phyloP scores from a whole-genome alignment of 2,888 invertebrate genomes.

The Aleiodes testaceus region DNA sequence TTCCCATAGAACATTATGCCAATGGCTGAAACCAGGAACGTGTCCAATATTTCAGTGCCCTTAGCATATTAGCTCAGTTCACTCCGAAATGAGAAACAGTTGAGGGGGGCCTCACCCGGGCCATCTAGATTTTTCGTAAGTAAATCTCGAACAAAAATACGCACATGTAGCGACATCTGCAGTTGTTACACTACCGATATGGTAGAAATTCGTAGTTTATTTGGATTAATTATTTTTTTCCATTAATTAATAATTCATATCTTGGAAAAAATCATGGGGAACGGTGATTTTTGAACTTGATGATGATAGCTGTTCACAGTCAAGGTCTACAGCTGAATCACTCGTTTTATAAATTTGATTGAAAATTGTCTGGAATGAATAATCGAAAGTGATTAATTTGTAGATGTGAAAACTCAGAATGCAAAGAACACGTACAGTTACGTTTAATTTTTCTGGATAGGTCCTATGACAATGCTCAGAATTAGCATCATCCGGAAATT shows the following conservation, averaged over 20 bases:
- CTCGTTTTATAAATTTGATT: conserved; percentile 45
- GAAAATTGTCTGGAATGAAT: conserved; percentile 47
- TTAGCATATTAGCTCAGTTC: conserved; percentile 41
- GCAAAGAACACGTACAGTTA: conserved; percentile 54
- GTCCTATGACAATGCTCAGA: conserved; percentile 55
- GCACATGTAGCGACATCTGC: conserved; percentile 3
- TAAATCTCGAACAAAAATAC: background rate
- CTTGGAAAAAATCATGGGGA: background rate
- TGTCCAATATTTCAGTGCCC: too few species aligned
- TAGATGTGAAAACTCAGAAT: background rate
- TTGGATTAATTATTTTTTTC: background rate
- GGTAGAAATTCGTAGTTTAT: background rate
- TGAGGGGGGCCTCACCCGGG: conserved; percentile 45
- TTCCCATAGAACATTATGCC: too few species aligned
- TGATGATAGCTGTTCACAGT: conserved; percentile 36
- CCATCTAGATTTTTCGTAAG: conserved; percentile 49
- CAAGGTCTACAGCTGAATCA: conserved; percentile 1
- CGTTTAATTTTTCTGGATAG: conserved; percentile 50
- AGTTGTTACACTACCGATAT: background rate
- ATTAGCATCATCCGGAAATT: conserved; percentile 49
- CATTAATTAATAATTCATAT: conserved; percentile 4
- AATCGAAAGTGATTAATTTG: conserved; percentile 9
- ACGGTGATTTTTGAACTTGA: background rate
- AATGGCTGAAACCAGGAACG: too few species aligned
- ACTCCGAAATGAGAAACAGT: conserved; percentile 34